Percentiles rank a stretch among this genome's conserved stretches.
Conservation (phyloP, 2,113 vertebrate genomes). For the Pholis gunnellus region DNA sequence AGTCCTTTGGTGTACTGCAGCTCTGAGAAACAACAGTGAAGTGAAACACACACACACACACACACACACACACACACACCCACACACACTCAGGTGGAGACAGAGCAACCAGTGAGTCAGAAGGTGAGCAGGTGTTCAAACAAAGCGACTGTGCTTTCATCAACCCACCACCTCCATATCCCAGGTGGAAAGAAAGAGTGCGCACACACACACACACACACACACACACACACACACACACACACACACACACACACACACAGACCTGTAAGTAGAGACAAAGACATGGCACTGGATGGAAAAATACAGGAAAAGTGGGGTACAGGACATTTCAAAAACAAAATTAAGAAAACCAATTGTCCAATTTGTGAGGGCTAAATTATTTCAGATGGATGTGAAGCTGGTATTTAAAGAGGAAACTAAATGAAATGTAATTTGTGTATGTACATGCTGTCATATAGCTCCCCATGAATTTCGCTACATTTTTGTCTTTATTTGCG, state of each 20-base stretch:
- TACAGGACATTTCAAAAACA: background rate
- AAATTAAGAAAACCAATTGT: background rate
- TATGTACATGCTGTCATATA: too few relatives aligned
- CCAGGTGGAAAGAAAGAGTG: conserved; percentile 60
- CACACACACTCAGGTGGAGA: conserved; percentile 33
- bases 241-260: conserved; percentile 10
- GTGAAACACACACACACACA: background rate
- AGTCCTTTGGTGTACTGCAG: conserved; percentile 5
- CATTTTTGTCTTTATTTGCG: too few relatives aligned
- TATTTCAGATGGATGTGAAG: background rate
- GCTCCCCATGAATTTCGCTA: too few relatives aligned
- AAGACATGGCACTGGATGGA: conserved; percentile 35
- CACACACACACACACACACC: conserved; percentile 10
- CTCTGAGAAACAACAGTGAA: conserved; percentile 1
- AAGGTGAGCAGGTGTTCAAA: conserved; percentile 86
- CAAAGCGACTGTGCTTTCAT: conserved; percentile 78
- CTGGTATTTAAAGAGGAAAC: too few relatives aligned
- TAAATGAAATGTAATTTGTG: too few relatives aligned
- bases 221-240: conserved; percentile 19
- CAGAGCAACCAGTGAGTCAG: conserved; percentile 59
- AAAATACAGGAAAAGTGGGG: conserved; percentile 39
- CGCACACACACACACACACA: conserved; percentile 35
- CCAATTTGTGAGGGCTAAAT: background rate
- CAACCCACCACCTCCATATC: conserved; percentile 66
- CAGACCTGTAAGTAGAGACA: conserved; percentile 31